Evolutionary conservation across 2,797 vertebrate genomes (phyloP).

Genomic region (Argentina silus): DNA sequence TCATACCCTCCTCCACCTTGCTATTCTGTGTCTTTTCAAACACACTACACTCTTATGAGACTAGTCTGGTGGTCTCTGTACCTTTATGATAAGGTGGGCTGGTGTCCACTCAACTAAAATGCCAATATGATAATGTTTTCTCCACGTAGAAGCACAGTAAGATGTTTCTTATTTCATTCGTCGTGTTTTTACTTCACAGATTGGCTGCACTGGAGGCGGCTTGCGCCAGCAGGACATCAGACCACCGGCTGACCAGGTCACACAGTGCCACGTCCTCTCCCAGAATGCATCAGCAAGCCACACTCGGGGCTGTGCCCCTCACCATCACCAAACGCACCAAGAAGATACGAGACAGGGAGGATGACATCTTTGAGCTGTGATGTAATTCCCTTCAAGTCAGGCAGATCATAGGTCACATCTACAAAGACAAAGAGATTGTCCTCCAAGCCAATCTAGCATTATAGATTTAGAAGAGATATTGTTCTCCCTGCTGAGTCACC

Average conservation of each 20-base stretch:
- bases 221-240: constrained; percentile 39
- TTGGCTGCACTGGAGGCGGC: constrained; percentile 58
- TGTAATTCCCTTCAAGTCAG: background rate
- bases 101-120: too few relatives aligned
- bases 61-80: too few relatives aligned
- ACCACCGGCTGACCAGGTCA: constrained; percentile 44
- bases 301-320: constrained; percentile 77
- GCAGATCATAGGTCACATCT: constrained; percentile 24
- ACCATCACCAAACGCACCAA: constrained; percentile 80
- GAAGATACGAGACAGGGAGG: constrained; percentile 82
- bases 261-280: constrained; percentile 52
- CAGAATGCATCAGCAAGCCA: constrained; percentile 62
- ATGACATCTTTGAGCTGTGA: constrained; percentile 93
- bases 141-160: background rate
- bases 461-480: constrained; percentile 12
- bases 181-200: constrained; percentile 54
- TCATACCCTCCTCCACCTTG: too few relatives aligned
- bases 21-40: too few relatives aligned
- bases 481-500: background rate
- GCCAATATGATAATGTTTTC: too few relatives aligned
- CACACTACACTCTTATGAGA: background rate
- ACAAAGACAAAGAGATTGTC: background rate
- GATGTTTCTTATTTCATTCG: background rate
- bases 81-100: too few relatives aligned
- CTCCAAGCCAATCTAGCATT: background rate